Conservation (phyloP, 2,888 invertebrate species). For the Antheraea assamensis region DNA sequence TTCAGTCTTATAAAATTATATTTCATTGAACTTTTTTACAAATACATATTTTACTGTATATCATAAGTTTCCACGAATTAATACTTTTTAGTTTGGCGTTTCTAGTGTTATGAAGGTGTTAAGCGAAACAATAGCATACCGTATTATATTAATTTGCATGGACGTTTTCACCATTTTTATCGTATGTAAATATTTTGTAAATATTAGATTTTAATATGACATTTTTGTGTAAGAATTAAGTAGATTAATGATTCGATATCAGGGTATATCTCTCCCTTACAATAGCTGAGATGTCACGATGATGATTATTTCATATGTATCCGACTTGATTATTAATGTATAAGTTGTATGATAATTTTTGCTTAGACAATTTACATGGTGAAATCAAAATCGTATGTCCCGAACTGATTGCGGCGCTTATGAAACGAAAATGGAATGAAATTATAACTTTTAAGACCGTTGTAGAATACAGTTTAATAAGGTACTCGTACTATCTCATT, state of each 20-base stretch:
- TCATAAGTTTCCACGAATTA: no score
- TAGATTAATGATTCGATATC: conserved; percentile 75
- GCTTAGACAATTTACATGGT: neutral
- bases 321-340: neutral
- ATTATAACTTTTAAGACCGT: neutral
- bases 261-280: conserved; percentile 76
- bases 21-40: neutral
- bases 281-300: conserved; percentile 37
- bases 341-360: neutral
- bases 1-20: neutral
- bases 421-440: neutral
- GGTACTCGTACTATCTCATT: no score
- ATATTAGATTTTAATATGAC: conserved; percentile 58
- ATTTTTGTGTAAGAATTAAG: conserved; percentile 44
- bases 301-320: conserved; percentile 12
- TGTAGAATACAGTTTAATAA: neutral
- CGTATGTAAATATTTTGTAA: conserved; percentile 56
- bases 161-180: neutral
- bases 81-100: no score
- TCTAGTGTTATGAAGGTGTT: neutral
- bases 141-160: neutral
- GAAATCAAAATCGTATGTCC: neutral
- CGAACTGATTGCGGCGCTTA: neutral
- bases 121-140: neutral
- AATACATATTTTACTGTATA: neutral